Percentiles rank a stretch among this genome's conserved stretches.
These are phyloP conservation scores for Oscheius myriophilus DNA, from an alignment of 2,888 invertebrate genomes.

Conservation along the genomic window DNA sequence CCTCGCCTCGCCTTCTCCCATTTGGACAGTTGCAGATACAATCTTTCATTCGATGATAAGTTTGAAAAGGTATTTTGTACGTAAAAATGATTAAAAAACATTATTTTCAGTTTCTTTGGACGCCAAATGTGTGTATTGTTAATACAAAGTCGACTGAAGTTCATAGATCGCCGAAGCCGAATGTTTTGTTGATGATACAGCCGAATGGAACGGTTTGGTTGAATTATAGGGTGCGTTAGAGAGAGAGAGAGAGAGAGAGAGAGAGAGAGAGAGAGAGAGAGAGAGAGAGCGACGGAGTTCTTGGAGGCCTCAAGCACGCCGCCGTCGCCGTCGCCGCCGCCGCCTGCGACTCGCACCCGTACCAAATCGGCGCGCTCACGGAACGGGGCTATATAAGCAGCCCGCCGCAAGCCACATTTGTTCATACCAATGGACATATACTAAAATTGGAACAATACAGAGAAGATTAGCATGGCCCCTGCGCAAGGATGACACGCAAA, in stretches of 20 bases:
- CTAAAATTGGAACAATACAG: slow-evolving; percentile 92
- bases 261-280: no score
- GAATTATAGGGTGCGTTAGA: slow-evolving; percentile 59
- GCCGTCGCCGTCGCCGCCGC: no score
- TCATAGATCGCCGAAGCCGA: slow-evolving; percentile 65
- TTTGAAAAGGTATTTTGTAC: slow-evolving; percentile 58
- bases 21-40: slow-evolving; percentile 60
- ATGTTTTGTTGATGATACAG: slow-evolving; percentile 66
- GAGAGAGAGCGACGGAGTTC: no score
- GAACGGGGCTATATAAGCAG: no score
- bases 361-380: no score
- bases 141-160: slow-evolving; percentile 61
- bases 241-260: no score
- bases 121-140: slow-evolving; percentile 67
- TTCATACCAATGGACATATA: no score
- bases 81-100: not conserved
- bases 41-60: slow-evolving; percentile 65
- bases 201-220: slow-evolving; percentile 68
- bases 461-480: slow-evolving; percentile 92
- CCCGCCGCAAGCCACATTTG: no score
- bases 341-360: no score
- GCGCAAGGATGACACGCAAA: slow-evolving; percentile 85
- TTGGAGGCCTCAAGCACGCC: no score
- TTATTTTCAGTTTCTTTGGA: slow-evolving; percentile 61
- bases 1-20: slow-evolving; percentile 60